Base-by-base conservation (phyloP, 2,113 vertebrate species). In the Empidonax alnorum region DNA sequence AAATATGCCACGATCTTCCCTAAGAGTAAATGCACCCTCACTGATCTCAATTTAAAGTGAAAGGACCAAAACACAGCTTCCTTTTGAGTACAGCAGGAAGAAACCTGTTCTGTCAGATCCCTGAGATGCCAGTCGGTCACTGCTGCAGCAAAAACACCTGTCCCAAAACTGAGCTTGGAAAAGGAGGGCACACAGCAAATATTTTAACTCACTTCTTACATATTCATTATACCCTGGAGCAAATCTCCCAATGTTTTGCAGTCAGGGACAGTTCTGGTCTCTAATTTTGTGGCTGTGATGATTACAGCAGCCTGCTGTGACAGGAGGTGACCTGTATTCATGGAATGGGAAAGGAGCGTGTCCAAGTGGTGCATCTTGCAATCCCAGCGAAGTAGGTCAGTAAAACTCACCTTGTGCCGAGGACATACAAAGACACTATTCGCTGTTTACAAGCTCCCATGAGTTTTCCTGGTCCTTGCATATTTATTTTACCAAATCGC, bases 281-380 rank as follows among this genome's bases (percentile, higher is more conserved):
- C 67, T 50, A 2, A 56, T 63, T 69, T 56, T 86, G 50, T 58
- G 59, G 31, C 87, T 61, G 0, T 35, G 52, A 39, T 35, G 35
- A 52, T 55, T 20, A 28, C 1, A 8, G 68, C 72, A 73, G 28
- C 0, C 0, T 9, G 9, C 18, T 33, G 31, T n/a, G 61, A 42
- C 35, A 87, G 62, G 35, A 72, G 27, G 47, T 56, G 59, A 87
- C 35, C 65, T 59, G 15, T 39, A 30, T 30, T 71, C 30, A 16
- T 11, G 52, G 61, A 50, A 56, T 7, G 22, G 58, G 49, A 49
- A 63, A 33, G 58, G 4, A 50, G 66, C 0, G 1, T 56, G 49
- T 56, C 92, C 49, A 72, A 73, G 66, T 21, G 37, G 23, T 66
- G 24, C 46, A 27, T 50, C 74, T 42, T 20, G 44, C 30, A 30